phyloP scores from a whole-genome alignment of 1,140 invertebrate genomes.

The Brachionus rotundiformis region DNA sequence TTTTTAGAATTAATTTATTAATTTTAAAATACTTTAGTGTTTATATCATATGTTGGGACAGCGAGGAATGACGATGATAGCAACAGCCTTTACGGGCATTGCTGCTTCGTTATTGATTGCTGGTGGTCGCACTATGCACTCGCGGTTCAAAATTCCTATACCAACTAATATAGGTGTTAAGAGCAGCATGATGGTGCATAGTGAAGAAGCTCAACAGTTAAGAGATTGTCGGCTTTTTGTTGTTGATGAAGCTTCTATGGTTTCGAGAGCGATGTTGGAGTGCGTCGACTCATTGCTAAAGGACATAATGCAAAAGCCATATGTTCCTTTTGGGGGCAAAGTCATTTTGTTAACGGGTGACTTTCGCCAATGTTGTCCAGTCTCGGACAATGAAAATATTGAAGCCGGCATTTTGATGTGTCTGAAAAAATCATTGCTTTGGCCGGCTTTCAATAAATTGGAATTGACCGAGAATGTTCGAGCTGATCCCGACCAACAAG shows the following conservation, averaged over 20 bases:
- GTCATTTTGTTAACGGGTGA: constrained; percentile 51
- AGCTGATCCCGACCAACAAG: background rate
- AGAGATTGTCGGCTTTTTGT: constrained; percentile 54
- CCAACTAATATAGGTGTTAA: constrained; percentile 55
- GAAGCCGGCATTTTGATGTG: background rate
- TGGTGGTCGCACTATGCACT: constrained; percentile 66
- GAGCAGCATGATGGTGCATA: constrained; percentile 61
- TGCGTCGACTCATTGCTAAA: constrained; percentile 54
- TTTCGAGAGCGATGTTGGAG: constrained; percentile 52
- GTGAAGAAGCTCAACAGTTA: constrained; percentile 35
- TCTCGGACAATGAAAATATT: constrained; percentile 40
- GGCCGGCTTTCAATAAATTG: background rate
- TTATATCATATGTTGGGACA: background rate
- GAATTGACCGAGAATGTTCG: constrained; percentile 36
- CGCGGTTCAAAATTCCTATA: constrained; percentile 65
- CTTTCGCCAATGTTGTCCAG: constrained; percentile 53
- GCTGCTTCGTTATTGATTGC: constrained; percentile 65
- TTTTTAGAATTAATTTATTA: background rate
- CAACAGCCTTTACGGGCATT: constrained; percentile 65
- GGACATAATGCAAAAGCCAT: constrained; percentile 53
- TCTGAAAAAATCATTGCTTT: constrained; percentile 24
- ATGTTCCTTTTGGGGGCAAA: background rate
- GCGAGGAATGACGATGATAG: constrained; percentile 54
- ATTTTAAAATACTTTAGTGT: background rate
- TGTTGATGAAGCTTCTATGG: constrained; percentile 57